Evolutionary conservation across 2,888 invertebrate genomes (phyloP).

Genomic region (Alloscopus bannaensis): DNA sequence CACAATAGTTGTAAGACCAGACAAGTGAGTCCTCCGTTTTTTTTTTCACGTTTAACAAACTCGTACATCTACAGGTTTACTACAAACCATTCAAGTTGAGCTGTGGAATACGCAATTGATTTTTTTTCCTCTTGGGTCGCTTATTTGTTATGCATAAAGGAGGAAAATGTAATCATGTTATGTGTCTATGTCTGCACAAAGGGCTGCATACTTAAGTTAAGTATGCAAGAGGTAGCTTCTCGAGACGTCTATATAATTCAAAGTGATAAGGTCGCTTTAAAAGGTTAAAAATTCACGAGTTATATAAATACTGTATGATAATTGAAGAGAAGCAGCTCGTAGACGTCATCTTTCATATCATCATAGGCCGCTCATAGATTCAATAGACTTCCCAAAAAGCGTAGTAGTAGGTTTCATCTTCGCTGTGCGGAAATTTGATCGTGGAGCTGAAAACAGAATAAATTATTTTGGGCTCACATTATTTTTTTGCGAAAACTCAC

Average conservation of each 20-base stretch:
- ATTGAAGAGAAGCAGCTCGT: no score
- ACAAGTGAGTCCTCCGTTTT: constrained; percentile 45
- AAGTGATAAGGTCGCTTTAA: constrained; percentile 25
- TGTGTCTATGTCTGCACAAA: constrained; percentile 34
- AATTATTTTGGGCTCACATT: constrained; percentile 57
- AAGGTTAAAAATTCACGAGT: constrained; percentile 27
- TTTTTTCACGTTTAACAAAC: neutral
- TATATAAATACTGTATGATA: neutral
- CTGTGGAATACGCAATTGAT: no score
- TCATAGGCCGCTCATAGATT: constrained; percentile 21
- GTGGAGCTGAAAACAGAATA: constrained; percentile 1
- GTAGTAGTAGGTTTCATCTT: constrained; percentile 21
- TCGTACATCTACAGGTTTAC: neutral
- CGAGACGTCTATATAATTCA: neutral
- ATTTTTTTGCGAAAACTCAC: constrained; percentile 19
- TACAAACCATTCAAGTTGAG: constrained; percentile 40
- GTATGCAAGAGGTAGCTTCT: constrained; percentile 39
- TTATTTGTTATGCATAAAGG: constrained; percentile 53
- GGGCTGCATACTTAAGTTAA: constrained; percentile 14
- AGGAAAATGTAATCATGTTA: constrained; percentile 50
- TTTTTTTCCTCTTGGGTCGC: no score
- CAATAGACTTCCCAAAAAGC: constrained; percentile 31
- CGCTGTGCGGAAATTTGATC: constrained; percentile 13
- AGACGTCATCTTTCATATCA: neutral
- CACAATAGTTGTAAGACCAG: constrained; percentile 58